Conservation (phyloP, 2,113 vertebrate species). For the Puntigrus tetrazona region DNA sequence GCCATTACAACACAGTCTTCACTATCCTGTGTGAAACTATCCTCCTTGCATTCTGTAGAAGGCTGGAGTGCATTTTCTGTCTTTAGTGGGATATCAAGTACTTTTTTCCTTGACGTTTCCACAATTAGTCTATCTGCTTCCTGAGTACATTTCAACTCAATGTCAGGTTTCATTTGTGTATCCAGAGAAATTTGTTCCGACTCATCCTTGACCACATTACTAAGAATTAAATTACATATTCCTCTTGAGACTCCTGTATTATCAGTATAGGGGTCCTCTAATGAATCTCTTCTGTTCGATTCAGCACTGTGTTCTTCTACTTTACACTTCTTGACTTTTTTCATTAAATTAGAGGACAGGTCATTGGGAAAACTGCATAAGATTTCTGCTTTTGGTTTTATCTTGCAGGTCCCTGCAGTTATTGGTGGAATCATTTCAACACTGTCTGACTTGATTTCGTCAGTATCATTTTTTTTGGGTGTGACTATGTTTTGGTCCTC, state of each 20-base stretch:
- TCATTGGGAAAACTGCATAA: neutral
- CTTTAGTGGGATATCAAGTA: neutral
- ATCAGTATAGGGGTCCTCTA: neutral
- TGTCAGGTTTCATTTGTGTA: neutral
- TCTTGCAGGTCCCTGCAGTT: neutral
- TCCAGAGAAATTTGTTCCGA: neutral
- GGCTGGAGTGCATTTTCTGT: neutral
- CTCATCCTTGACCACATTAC: neutral
- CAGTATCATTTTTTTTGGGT: neutral
- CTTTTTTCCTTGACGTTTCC: neutral
- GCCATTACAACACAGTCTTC: neutral
- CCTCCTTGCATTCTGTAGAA: neutral
- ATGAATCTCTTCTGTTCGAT: neutral
- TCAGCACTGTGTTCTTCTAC: neutral
- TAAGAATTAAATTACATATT: neutral
- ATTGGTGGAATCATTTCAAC: neutral
- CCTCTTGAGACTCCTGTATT: neutral
- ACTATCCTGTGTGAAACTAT: slow-evolving; percentile 21
- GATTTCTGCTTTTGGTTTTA: neutral
- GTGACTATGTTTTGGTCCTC: neutral
- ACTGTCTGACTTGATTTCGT: neutral
- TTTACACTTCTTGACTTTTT: neutral
- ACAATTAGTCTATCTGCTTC: neutral
- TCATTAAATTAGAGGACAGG: neutral
- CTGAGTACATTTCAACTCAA: neutral